Base-by-base conservation (phyloP, 2,888 invertebrate genomes). In the Meteorus colon region DNA sequence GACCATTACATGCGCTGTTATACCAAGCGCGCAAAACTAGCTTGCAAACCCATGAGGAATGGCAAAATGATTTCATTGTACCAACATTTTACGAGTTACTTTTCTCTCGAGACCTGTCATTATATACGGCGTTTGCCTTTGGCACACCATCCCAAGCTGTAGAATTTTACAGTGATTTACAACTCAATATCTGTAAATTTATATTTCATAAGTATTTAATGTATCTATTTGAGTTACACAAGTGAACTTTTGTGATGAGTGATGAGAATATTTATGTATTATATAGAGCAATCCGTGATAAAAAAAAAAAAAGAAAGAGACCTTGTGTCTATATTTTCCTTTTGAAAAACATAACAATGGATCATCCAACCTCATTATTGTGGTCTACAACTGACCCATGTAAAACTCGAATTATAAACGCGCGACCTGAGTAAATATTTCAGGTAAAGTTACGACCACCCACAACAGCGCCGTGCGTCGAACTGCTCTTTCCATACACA, bases 71-170 rank as follows among this genome's bases (percentile, higher is more conserved):
- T 88, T 88, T 83, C 87, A 88, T 88, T 87, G 88, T 85, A 84
- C 82, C 85, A 82, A 82, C 81, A 86, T 89, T 89, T 89, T 89
- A 89, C 86, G 89, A 89, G 88, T 86, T 82, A 82, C 83, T 83
- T 79, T 77, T 79, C 83, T 86, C 85, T 84, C 68, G 60, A 86
- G 86, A 84, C 86, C 88, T 86, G 88, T 89, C 87, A 88, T 89
- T 89, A 88, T 82, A 77, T 82, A 77, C 83, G 79, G 81, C 81
- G 82, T 83, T 84, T 82, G 85, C 81, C 83, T 82, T 83, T 83
- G 76, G 60, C 59, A 19, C 41, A 19, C 41, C 67, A 74, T 75
- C 78, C 77, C 79, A 19, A 19, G 80, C 74, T 76, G 77, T 75
- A 78, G 81, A 84, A 86, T 86, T 84, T 81, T 79, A 73, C 81